phyloP scores from a whole-genome alignment of 2,797 vertebrate species.

The Steatocranus sp. region DNA sequence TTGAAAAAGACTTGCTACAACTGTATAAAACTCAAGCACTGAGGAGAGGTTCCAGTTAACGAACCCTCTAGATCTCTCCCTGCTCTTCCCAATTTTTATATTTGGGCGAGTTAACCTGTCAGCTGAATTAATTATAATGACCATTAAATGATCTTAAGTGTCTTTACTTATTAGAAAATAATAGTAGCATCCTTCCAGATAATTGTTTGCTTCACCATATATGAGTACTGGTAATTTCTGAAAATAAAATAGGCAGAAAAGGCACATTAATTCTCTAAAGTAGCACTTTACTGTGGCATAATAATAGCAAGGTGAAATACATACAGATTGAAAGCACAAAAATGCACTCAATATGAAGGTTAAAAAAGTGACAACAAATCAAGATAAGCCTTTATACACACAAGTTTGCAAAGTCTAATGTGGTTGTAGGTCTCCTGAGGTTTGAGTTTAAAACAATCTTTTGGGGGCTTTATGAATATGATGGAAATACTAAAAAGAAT shows the following conservation, averaged over 20 bases:
- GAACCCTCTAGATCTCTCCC: neutral
- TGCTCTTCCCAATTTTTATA: neutral
- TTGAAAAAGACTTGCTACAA: neutral
- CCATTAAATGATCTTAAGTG: neutral
- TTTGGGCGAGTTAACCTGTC: neutral
- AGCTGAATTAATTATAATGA: neutral
- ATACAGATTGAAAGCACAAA: neutral
- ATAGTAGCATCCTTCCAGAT: neutral
- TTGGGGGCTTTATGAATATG: neutral
- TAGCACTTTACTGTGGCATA: neutral
- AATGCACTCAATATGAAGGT: neutral
- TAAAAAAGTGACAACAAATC: neutral
- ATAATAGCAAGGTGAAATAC: neutral
- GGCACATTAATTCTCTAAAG: neutral
- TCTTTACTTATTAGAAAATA: neutral
- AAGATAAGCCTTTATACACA: neutral
- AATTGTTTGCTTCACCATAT: neutral
- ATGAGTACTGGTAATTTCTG: neutral
- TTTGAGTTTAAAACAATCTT: neutral
- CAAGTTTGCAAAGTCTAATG: neutral
- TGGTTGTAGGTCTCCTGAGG: neutral
- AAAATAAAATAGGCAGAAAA: neutral
- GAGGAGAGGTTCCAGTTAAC: neutral
- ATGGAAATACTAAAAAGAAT: neutral
- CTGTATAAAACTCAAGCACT: neutral